phyloP scores from a whole-genome alignment of 2,797 vertebrate species.

The Delichon dasypus region DNA sequence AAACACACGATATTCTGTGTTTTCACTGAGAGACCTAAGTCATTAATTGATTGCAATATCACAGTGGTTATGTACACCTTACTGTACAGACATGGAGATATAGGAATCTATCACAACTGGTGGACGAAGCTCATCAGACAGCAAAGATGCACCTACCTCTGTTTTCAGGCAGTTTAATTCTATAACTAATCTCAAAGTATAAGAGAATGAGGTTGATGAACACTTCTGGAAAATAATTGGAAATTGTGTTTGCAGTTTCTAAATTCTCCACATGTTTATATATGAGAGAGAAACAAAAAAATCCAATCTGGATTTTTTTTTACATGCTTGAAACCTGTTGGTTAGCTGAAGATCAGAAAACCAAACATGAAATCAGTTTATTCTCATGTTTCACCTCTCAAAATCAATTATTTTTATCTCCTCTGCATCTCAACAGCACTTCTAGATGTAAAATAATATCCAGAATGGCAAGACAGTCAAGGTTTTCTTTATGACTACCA shows the following conservation, averaged over 20 bases:
- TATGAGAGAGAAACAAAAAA: background rate
- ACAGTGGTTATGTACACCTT: fast-evolving
- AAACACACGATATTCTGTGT: fast-evolving
- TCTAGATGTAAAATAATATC: constrained; percentile 30
- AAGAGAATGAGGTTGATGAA: background rate
- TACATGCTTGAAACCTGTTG: background rate
- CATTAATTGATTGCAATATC: background rate
- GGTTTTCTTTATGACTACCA: constrained; percentile 65
- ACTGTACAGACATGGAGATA: background rate
- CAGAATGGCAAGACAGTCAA: constrained; percentile 30
- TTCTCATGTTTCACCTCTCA: background rate
- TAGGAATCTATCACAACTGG: background rate
- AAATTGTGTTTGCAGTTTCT: background rate
- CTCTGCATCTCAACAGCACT: constrained; percentile 39
- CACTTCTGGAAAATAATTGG: background rate
- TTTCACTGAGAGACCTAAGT: background rate
- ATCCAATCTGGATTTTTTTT: background rate
- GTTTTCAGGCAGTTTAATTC: background rate
- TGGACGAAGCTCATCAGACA: background rate
- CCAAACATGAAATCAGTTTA: background rate
- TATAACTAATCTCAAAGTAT: background rate
- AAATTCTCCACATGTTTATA: background rate
- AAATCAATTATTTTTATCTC: constrained; percentile 40
- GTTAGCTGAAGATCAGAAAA: constrained; percentile 28
- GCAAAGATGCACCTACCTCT: background rate